Conservation (phyloP, 35 echinoderm and acorn worm species). For the Apostichopus japonicus region DNA sequence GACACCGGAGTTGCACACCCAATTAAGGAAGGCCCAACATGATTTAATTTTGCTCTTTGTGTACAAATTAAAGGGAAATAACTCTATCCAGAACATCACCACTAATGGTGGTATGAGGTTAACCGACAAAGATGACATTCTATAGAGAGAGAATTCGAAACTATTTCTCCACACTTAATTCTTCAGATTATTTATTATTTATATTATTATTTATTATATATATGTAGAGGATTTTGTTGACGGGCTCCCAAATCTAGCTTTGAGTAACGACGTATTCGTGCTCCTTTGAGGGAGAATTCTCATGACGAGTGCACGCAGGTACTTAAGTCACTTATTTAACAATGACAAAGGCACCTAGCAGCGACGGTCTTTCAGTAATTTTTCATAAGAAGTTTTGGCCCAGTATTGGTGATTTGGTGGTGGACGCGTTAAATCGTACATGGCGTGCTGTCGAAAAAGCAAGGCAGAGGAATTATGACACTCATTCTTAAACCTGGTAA, state of each 20-base stretch:
- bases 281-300: neutral
- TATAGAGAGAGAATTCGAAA: neutral
- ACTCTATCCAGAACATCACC: neutral
- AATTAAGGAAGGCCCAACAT: neutral
- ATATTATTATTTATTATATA: slow-evolving; percentile 15
- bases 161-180: neutral
- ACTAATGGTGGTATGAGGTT: neutral
- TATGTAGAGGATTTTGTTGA: neutral
- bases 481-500: too few relatives aligned
- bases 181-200: neutral
- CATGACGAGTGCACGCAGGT: slow-evolving; percentile 4
- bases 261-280: neutral
- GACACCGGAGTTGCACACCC: neutral
- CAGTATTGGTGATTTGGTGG: neutral
- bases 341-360: slow-evolving; percentile 1
- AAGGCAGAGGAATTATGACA: too few relatives aligned
- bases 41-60: neutral
- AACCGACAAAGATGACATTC: neutral
- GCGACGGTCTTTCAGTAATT: slow-evolving; percentile 4
- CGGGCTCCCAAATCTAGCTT: neutral
- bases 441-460: too few relatives aligned
- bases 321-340: neutral
- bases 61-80: slow-evolving; percentile 18
- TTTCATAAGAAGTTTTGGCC: slow-evolving; percentile 37
- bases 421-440: neutral